A percentile compares a stretch with the other conserved stretches of the same genome.
Conservation (phyloP, 2,888 invertebrate species). For the Yponomeuta malinellus region DNA sequence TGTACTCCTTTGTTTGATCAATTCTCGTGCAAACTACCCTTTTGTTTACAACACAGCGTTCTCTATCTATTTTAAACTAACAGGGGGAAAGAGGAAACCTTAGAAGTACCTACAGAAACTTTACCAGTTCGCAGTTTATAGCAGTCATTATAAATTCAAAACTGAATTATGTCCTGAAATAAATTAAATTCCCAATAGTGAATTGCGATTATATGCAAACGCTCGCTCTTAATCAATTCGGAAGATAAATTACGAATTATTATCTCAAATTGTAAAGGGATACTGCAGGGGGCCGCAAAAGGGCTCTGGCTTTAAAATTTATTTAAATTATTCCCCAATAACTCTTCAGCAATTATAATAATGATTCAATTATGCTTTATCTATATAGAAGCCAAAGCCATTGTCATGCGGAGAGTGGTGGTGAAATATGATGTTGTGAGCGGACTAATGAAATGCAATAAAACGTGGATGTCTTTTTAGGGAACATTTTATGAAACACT, state of each 20-base stretch:
- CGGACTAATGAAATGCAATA: not conserved
- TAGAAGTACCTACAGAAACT: not conserved
- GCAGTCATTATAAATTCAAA: not conserved
- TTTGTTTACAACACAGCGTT: no score
- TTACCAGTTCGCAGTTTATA: not conserved
- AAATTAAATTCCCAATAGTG: not conserved
- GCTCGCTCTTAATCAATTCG: slow-evolving; percentile 33
- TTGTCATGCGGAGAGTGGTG: not conserved
- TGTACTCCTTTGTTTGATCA: no score
- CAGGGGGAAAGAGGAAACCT: not conserved
- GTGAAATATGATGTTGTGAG: not conserved
- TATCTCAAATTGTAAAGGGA: slow-evolving; percentile 24
- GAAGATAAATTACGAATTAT: slow-evolving; percentile 47
- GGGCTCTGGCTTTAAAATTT: slow-evolving; percentile 37
- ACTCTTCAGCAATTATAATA: slow-evolving; percentile 58
- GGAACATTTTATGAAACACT: not conserved
- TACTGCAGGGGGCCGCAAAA: not conserved
- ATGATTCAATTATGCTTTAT: slow-evolving; percentile 63
- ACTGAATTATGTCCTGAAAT: not conserved
- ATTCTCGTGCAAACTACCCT: no score
- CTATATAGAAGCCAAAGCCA: slow-evolving; percentile 20
- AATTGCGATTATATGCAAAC: slow-evolving; percentile 21
- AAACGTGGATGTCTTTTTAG: not conserved
- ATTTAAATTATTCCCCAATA: slow-evolving; percentile 43
- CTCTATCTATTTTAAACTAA: not conserved